Base-by-base conservation (phyloP, 2,797 vertebrate genomes). In the Rousettus madagascariensis region DNA sequence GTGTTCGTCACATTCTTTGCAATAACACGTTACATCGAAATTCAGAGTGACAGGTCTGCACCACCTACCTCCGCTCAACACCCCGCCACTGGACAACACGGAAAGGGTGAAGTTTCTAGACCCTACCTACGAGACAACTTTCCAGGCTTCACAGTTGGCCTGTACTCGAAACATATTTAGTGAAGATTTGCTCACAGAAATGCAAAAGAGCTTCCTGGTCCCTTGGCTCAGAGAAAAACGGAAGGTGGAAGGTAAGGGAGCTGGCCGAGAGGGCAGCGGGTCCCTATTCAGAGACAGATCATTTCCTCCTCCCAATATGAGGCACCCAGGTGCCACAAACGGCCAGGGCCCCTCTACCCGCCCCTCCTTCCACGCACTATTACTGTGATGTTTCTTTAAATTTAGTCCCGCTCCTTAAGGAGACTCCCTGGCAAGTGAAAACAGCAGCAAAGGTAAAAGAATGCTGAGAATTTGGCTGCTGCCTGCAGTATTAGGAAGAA, bases 371-470 rank as follows among this genome's bases (percentile, higher is more conserved):
- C n/a, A 19, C 0, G 8, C 28, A 51, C 46, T 9, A 30, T 57
- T 19, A 46, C 57, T 82, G 95, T 28, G 57, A 51, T 94, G 93
- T 96, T 82, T 77, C 96, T 97, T 97, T 97, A 97, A 97, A 97
- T 95, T 53, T 78, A 84, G 87, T 83, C 63, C 24, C 24, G 87
- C 91, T 96, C 79, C 91, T 95, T 69, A 69, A 95, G 97, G 97
- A 97, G 97, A 97, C 96, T 97, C 97, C 97, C 97, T 97, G 96
- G 97, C 97, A 97, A 98, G 97, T 91, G 97, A 97, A 96, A 97
- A 97, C 97, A 97, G 96, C 94, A 95, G 96, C 97, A 92, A 97
- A 98, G 97, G 97, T 97, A 97, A 91, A 98, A 96, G 97, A 98
- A 97, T 98, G 97, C 80, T 0, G 97, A 91, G 97, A 98, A 98